Percentiles rank a stretch among this genome's conserved stretches.
Evolutionary conservation across 2,888 invertebrate species (phyloP).

Genomic region (Caenorhabditis sulstoni): DNA sequence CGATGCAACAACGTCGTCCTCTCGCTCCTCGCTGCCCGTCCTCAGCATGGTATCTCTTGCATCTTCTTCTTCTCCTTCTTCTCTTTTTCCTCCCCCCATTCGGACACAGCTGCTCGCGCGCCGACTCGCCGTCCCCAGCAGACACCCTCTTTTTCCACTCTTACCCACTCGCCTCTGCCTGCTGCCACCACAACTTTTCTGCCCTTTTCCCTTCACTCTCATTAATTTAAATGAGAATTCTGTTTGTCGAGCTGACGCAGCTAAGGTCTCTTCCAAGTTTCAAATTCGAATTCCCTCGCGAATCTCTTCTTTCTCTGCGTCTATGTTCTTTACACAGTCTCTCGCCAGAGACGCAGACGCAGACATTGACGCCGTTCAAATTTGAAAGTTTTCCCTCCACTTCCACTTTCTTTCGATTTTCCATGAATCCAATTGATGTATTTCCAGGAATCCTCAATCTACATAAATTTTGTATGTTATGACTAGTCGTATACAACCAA

Average conservation of each 20-base stretch:
- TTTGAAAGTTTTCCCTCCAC: background rate
- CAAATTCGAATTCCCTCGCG: no score
- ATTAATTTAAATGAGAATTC: conserved; percentile 11
- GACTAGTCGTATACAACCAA: conserved; percentile 41
- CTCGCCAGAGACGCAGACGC: no score
- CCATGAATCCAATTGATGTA: no score
- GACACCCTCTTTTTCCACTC: background rate
- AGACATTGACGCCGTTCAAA: background rate
- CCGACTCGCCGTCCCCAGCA: background rate
- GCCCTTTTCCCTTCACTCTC: conserved; percentile 8
- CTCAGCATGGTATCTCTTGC: conserved; percentile 39
- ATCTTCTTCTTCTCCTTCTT: conserved; percentile 24
- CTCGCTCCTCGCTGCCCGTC: conserved; percentile 3
- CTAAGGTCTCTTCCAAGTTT: no score
- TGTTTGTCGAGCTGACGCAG: background rate
- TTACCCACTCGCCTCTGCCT: background rate
- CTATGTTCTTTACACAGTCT: no score
- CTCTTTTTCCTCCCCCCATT: conserved; percentile 22
- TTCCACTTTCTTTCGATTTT: no score
- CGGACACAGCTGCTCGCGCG: conserved; percentile 46
- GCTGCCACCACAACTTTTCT: conserved; percentile 5
- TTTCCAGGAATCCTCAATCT: conserved; percentile 13
- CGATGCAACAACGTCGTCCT: conserved; percentile 4
- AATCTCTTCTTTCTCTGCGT: no score
- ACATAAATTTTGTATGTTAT: conserved; percentile 24